A percentile compares a stretch with the other conserved stretches of the same genome.
phyloP scores from a whole-genome alignment of 2,113 vertebrate genomes.

The Cranoglanis bouderius region DNA sequence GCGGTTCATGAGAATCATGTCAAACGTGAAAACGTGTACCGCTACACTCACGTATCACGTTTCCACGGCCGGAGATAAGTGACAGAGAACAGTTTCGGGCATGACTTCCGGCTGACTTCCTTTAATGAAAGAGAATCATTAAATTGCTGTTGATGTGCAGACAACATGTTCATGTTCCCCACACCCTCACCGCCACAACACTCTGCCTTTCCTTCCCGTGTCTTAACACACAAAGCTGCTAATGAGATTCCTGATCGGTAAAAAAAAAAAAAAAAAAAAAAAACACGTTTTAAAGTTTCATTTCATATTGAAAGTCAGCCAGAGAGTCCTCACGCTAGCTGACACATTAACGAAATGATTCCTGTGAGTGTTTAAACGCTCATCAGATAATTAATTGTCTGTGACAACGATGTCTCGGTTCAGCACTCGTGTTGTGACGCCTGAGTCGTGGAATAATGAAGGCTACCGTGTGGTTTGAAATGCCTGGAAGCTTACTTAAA shows the following conservation, averaged over 20 bases:
- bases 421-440: background rate
- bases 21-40: background rate
- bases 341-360: conserved; percentile 18
- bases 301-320: conserved; percentile 45
- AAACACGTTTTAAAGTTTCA: background rate
- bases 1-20: background rate
- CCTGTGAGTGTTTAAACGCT: conserved; percentile 1
- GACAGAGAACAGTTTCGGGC: background rate
- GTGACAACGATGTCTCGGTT: background rate
- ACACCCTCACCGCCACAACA: background rate
- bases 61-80: background rate
- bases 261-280: background rate
- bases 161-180: background rate
- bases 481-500: background rate
- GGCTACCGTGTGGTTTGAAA: background rate
- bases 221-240: conserved; percentile 6
- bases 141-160: background rate
- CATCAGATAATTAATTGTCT: background rate
- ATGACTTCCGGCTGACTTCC: background rate
- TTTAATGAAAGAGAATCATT: background rate
- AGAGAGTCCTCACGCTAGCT: conserved; percentile 3
- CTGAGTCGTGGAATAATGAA: conserved; percentile 24
- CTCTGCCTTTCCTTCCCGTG: background rate
- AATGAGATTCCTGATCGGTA: conserved; percentile 33
- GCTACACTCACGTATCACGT: background rate